Conservation (phyloP, 2,113 vertebrate species). For the Odocoileus virginianus region DNA sequence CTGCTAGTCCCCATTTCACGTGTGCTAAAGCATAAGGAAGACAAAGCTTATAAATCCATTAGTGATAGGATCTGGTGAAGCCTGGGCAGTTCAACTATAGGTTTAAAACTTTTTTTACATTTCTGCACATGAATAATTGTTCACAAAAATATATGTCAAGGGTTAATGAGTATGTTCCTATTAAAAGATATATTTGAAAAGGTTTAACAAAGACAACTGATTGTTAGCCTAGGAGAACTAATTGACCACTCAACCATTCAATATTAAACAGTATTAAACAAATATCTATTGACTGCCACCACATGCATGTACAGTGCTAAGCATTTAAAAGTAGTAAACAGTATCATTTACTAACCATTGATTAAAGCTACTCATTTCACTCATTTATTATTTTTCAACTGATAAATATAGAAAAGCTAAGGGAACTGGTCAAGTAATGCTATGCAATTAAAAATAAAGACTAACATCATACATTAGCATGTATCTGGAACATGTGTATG, state of each 20-base stretch:
- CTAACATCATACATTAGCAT: background rate
- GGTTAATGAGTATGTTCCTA: background rate
- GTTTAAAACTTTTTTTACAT: background rate
- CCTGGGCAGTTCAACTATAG: background rate
- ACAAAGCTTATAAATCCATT: background rate
- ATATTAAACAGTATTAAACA: conserved; percentile 8
- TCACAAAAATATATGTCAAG: background rate
- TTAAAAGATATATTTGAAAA: background rate
- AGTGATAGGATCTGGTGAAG: background rate
- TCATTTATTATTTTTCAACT: conserved; percentile 34
- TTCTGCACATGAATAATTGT: background rate
- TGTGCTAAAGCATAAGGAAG: background rate
- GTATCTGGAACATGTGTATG: background rate
- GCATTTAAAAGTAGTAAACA: background rate
- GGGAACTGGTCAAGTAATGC: conserved; percentile 45
- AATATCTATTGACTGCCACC: background rate
- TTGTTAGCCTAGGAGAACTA: background rate
- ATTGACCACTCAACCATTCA: background rate
- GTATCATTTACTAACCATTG: background rate
- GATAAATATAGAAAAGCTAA: conserved; percentile 38
- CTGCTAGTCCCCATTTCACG: background rate
- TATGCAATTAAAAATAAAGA: conserved; percentile 56
- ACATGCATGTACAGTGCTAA: background rate
- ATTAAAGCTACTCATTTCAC: conserved; percentile 1
- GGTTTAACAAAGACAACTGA: background rate